phyloP scores from a whole-genome alignment of 2,797 vertebrate species.

The Darevskia mixta region DNA sequence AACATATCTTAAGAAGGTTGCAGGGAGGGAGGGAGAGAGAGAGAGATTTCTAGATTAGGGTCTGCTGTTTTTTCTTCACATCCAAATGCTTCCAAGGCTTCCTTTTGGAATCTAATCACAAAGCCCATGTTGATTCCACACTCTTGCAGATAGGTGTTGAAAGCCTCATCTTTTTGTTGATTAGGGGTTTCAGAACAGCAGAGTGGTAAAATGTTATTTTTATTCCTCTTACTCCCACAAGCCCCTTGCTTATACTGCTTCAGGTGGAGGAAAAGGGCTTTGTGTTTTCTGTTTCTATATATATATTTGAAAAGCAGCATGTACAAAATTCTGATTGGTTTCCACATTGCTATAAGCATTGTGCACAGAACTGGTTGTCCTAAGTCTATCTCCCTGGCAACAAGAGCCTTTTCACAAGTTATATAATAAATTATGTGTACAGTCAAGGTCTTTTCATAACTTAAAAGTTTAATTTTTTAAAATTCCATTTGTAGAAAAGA shows the following conservation, averaged over 20 bases:
- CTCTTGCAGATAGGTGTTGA: neutral
- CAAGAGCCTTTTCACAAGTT: neutral
- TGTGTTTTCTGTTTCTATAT: neutral
- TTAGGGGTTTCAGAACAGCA: neutral
- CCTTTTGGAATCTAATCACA: neutral
- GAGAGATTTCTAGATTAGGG: neutral
- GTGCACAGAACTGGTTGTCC: slow-evolving; percentile 1
- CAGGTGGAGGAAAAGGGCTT: neutral
- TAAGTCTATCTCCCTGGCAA: slow-evolving; percentile 16
- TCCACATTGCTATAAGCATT: neutral
- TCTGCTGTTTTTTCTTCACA: neutral
- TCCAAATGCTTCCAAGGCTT: neutral
- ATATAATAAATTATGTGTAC: slow-evolving; percentile 7
- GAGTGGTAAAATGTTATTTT: neutral
- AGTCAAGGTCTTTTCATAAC: neutral
- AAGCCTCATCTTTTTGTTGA: neutral
- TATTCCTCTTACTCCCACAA: neutral
- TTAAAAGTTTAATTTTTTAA: neutral
- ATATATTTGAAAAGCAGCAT: slow-evolving; percentile 11
- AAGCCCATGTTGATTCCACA: neutral
- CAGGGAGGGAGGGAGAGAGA: neutral
- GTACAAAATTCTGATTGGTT: slow-evolving; percentile 4
- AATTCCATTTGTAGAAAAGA: neutral
- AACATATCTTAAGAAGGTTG: neutral
- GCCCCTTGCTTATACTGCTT: neutral